phyloP scores from a whole-genome alignment of 2,888 invertebrate species.

The Leptothorax acervorum region DNA sequence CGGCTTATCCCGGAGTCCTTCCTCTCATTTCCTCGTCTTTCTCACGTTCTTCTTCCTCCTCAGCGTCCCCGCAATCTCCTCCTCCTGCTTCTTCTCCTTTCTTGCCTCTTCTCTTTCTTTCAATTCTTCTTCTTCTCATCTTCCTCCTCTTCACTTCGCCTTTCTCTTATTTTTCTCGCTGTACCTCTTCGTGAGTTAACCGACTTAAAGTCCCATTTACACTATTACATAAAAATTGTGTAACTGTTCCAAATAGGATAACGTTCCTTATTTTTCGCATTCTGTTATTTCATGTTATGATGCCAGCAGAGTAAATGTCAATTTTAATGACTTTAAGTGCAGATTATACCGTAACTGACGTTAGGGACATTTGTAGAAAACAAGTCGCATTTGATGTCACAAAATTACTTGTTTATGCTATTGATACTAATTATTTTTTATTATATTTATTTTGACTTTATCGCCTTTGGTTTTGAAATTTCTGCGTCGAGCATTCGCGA shows the following conservation, averaged over 20 bases:
- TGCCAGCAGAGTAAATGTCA: neutral
- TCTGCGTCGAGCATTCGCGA: conserved; percentile 45
- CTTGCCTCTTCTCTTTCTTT: conserved; percentile 25
- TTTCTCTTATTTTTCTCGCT: conserved; percentile 64
- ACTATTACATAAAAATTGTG: conserved; percentile 18
- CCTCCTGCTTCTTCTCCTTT: conserved; percentile 45
- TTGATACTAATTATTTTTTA: neutral
- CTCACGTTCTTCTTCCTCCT: conserved; percentile 65
- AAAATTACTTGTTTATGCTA: neutral
- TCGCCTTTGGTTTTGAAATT: neutral
- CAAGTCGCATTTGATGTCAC: neutral
- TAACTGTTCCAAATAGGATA: too few species aligned
- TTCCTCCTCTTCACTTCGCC: conserved; percentile 32
- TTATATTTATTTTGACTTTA: neutral
- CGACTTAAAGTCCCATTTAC: conserved; percentile 61
- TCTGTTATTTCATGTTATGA: neutral
- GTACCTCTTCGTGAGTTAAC: conserved; percentile 49
- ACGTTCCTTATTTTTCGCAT: neutral
- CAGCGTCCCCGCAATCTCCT: conserved; percentile 57
- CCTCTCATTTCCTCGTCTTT: conserved; percentile 66
- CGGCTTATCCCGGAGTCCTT: conserved; percentile 64
- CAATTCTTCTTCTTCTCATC: conserved; percentile 44
- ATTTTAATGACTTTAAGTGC: neutral
- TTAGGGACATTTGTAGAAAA: neutral
- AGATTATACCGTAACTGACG: neutral